Evolutionary conservation across 2,797 vertebrate species (phyloP), one percentile per base, ranked within the genome.

Genomic region (Acropternis orthonyx): DNA sequence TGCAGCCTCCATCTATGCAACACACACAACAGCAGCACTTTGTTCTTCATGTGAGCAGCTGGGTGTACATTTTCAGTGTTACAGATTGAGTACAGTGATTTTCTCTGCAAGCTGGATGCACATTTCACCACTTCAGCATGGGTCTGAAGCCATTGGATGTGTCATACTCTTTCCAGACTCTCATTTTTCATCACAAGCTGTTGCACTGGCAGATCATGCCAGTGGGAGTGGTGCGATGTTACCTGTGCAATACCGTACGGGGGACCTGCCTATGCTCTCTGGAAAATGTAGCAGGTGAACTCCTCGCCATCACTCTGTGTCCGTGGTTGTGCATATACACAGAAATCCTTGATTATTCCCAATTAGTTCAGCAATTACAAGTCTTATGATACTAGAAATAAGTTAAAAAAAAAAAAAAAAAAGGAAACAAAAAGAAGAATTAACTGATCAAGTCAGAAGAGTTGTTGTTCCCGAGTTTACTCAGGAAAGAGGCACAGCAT

Each of bases 181-280:
- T 15, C 32, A 27, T 1, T 37, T 37, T 37, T 37, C 37, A 37
- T 37, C 11, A 2, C 0, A 2, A 67, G 49, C 71, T 49, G 62
- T 54, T 75, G 74, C 51, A 12, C 48, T 28, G 37, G 15, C 6
- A 26, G 23, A 5, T 17, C 4, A 27, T n/a, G 48, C 68, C 54
- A 1, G 11, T n/a, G 58, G 32, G 32, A 83, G 63, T 14, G 59
- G 32, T 44, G 59, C 0, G 0, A 19, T 3, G 0, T 43, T 23
- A 9, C 48, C 34, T 56, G 36, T 52, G 69, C 2, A 0, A 1
- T 9, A 32, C 52, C 59, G 36, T 32, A 19, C 13, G 1, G 34
- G 55, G 21, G 2, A 37, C 52, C 36, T 43, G n/a, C 27, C 76
- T 54, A 22, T 11, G 13, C 54, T 56, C 46, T 17, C 63, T 32